A percentile compares a stretch with the other conserved stretches of the same genome.
Conservation (phyloP, 2,888 invertebrate genomes). For the Heliothis peltigera region DNA sequence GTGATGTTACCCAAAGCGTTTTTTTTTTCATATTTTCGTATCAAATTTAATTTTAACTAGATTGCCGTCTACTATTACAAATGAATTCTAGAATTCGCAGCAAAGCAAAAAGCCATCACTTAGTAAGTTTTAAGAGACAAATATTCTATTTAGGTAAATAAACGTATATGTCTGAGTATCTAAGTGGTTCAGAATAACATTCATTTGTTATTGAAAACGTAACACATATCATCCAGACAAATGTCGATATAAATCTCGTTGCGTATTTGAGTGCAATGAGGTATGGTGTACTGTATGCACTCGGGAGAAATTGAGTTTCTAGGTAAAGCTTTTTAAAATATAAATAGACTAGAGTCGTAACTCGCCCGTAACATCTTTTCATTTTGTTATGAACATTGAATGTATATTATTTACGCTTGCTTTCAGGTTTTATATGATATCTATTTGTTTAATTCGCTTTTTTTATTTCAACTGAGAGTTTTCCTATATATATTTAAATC, state of each 20-base stretch:
- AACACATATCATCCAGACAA: neutral
- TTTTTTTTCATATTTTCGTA: too few relatives aligned
- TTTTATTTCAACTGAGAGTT: too few relatives aligned
- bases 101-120: neutral
- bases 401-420: neutral
- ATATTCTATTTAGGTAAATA: neutral
- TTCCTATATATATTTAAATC: too few relatives aligned
- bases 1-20: too few relatives aligned
- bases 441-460: too few relatives aligned
- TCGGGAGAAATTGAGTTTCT: constrained; percentile 13
- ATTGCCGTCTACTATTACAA: too few relatives aligned
- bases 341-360: constrained; percentile 18
- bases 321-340: constrained; percentile 14
- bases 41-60: too few relatives aligned
- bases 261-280: constrained; percentile 7
- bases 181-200: neutral
- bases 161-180: too few relatives aligned
- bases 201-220: constrained; percentile 14
- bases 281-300: neutral
- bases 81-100: too few relatives aligned
- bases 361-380: constrained; percentile 14
- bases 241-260: neutral
- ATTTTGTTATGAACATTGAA: neutral
- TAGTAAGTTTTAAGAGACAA: neutral
- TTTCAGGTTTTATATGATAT: neutral